Percentiles rank a stretch among this genome's conserved stretches.
Conservation (phyloP, 2,113 vertebrate species). For the Amazona vittata region DNA sequence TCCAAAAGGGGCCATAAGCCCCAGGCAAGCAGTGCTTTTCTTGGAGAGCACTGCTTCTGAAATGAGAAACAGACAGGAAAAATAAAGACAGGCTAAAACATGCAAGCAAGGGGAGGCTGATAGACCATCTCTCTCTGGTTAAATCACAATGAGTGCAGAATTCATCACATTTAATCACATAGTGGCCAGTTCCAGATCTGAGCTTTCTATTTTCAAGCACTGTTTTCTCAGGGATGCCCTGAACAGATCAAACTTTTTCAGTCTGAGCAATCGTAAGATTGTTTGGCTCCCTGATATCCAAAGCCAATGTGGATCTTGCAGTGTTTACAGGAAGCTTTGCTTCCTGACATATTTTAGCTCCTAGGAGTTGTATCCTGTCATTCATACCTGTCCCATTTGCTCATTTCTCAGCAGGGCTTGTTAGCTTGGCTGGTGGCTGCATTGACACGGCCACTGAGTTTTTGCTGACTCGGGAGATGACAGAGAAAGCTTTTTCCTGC, state of each 20-base stretch:
- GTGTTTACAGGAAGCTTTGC: not conserved
- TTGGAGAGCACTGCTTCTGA: not conserved
- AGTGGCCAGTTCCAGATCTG: not conserved
- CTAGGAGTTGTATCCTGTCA: not conserved
- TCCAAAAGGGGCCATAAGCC: not conserved
- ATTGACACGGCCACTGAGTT: fast-evolving
- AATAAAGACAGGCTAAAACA: not conserved
- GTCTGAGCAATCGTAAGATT: not conserved
- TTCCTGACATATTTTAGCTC: not conserved
- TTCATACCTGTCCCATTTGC: not conserved
- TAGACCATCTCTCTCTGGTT: not conserved
- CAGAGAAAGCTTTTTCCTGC: not conserved
- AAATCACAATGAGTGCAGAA: not conserved
- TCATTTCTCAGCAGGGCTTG: not conserved
- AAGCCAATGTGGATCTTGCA: not conserved
- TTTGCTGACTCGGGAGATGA: not conserved
- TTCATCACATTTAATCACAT: not conserved
- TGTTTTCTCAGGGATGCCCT: not conserved
- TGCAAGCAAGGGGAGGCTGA: not conserved
- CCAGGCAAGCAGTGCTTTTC: conserved; percentile 28
- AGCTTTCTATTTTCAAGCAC: not conserved
- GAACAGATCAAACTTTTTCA: not conserved
- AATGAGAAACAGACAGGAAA: conserved; percentile 44
- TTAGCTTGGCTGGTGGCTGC: not conserved
- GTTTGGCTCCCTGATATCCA: not conserved